Evolutionary conservation across 2,797 vertebrate genomes (phyloP), one percentile per base, ranked within the genome.

Genomic region (Neosalanx taihuensis): DNA sequence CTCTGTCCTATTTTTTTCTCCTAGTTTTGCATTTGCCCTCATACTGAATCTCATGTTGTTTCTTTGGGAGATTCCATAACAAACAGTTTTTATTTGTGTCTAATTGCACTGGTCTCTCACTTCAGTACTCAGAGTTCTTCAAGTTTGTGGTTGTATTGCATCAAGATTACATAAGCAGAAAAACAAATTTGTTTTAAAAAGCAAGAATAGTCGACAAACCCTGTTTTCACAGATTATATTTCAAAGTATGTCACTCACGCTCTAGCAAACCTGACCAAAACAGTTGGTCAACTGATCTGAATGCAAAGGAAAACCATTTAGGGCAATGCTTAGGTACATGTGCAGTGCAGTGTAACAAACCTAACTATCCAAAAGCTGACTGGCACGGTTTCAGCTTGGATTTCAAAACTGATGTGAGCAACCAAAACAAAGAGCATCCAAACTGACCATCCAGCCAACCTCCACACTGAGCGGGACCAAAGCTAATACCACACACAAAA

Each of bases 1-100:
- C 91, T 91, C 80, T 93, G 94, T 94, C 96, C 94, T 91, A 86
- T 90, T 89, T 89, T 90, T 89, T 84, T 85, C 10, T 72, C 73
- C 2, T 33, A 64, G 71, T 76, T 66, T 65, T 35, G 57, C 62
- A 69, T 60, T 69, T 73, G 74, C 41, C 53, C 59, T 68, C 64
- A 71, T 66, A 9, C 62, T 33, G 20, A 35, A 73, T 69, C 71
- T 69, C 64, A 35, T 41, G 18, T 72, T 65, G 49, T 68, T 56
- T n/a, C 23, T 33, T 33, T 20, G 26, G 53, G 26, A 81, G 70
- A 84, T 82, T 80, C 72, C 72, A 72, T 53, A 58, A 67, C 41
- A 65, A 37, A 62, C 69, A 65, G 60, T 70, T 66, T 73, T 79
- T 71, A 60, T 74, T 74, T 76, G 70, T 66, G 60, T 67, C 76